Percentiles rank a stretch among this genome's conserved stretches.
Conservation (phyloP, 1,140 invertebrate species). For the Achroia grisella region DNA sequence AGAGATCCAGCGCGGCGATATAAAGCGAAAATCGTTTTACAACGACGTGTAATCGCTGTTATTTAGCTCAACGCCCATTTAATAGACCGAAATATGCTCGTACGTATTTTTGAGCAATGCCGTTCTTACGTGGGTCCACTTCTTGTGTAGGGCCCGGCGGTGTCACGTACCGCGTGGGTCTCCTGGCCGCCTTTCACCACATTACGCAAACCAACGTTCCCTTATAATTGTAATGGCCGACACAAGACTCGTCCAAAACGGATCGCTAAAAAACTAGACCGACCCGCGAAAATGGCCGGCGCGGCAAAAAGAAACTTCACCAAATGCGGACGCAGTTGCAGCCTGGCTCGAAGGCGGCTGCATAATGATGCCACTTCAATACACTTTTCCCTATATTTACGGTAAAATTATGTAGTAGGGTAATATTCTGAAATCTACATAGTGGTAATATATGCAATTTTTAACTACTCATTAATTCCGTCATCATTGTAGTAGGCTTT, state of each 20-base stretch:
- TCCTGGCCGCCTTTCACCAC: conserved; percentile 29
- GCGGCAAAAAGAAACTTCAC: conserved; percentile 33
- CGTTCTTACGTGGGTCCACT: conserved; percentile 1
- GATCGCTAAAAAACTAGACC: conserved; percentile 29
- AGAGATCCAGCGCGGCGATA: neutral
- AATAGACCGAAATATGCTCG: conserved; percentile 3
- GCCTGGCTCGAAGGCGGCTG: neutral
- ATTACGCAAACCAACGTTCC: conserved; percentile 38
- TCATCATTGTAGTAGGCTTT: no score
- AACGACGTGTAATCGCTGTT: neutral
- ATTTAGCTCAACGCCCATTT: neutral
- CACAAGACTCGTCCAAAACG: conserved; percentile 19
- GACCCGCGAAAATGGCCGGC: conserved; percentile 37
- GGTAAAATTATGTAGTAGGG: no score
- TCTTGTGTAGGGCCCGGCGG: neutral
- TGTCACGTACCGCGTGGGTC: conserved; percentile 17
- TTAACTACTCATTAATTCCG: no score
- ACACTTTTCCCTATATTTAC: no score
- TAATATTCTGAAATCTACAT: no score
- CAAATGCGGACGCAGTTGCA: conserved; percentile 24
- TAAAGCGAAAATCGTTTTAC: neutral
- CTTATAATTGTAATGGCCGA: conserved; percentile 46
- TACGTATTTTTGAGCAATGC: conserved; percentile 6
- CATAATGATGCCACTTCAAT: no score
- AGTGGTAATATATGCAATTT: no score